A percentile compares a stretch with the other conserved stretches of the same genome.
phyloP scores from a whole-genome alignment of 2,797 vertebrate genomes.

The Gephyroberyx darwinii region DNA sequence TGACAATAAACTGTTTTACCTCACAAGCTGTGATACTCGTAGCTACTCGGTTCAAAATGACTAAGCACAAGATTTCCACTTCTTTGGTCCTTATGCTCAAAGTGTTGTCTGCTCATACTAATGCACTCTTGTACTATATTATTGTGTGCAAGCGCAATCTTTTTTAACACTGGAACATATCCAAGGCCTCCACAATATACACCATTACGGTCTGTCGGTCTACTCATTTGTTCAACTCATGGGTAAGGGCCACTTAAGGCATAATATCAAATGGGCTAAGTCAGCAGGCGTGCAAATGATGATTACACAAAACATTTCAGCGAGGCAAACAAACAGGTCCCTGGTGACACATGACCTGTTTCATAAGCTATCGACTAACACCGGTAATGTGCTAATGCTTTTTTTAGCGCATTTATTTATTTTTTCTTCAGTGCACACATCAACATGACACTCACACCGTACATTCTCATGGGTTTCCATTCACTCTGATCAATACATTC shows the following conservation, averaged over 20 bases:
- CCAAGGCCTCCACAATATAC: not conserved
- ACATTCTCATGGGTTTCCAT: conserved; percentile 24
- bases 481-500: conserved; percentile 14
- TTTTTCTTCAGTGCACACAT: conserved; percentile 27
- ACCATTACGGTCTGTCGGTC: conserved; percentile 14
- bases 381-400: conserved; percentile 28
- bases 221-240: conserved; percentile 55
- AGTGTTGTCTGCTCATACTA: conserved; percentile 26
- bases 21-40: not conserved
- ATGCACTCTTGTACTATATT: conserved; percentile 9
- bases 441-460: conserved; percentile 28
- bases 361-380: conserved; percentile 37
- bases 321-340: conserved; percentile 60
- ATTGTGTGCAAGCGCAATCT: conserved; percentile 40
- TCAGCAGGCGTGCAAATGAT: conserved; percentile 64
- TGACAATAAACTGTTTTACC: not conserved
- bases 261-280: conserved; percentile 55
- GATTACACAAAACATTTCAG: conserved; percentile 57
- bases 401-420: conserved; percentile 40
- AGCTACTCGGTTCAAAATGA: not conserved
- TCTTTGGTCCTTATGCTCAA: conserved; percentile 26
- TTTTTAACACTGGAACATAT: conserved; percentile 20
- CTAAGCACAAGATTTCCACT: not conserved
- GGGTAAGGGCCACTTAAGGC: conserved; percentile 55
- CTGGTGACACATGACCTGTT: conserved; percentile 38